phyloP scores from a whole-genome alignment of 2,888 invertebrate genomes.

The Linyphia triangularis region DNA sequence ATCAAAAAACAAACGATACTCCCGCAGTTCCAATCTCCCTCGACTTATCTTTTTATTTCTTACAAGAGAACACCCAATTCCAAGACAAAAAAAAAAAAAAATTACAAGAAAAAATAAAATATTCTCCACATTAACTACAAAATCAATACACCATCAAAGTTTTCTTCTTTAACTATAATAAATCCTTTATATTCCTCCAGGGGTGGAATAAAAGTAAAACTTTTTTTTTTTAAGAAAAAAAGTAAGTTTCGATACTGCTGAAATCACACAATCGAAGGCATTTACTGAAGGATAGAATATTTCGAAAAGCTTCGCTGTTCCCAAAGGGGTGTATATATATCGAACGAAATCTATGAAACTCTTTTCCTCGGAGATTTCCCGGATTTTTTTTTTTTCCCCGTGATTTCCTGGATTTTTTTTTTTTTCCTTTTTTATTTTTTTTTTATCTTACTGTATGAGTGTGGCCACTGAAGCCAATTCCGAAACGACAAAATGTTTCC shows the following conservation, averaged over 20 bases:
- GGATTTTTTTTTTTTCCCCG: no score
- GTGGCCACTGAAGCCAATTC: background rate
- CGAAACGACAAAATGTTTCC: background rate
- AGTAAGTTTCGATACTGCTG: background rate
- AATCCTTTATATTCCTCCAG: background rate
- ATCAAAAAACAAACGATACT: no score
- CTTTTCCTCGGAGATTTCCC: background rate
- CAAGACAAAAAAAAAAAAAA: background rate
- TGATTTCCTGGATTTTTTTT: no score
- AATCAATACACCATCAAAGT: background rate
- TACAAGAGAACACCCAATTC: background rate
- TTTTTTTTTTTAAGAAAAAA: background rate
- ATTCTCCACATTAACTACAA: background rate
- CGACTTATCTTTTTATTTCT: no score
- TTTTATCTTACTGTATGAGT: no score
- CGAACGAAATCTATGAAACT: background rate
- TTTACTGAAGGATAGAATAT: constrained; percentile 37
- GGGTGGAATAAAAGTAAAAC: background rate
- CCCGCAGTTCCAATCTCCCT: no score
- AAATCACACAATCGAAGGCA: constrained; percentile 4
- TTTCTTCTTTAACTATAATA: background rate
- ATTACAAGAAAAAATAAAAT: background rate
- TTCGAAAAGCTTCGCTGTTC: background rate
- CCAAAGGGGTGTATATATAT: background rate
- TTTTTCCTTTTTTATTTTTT: no score